These are phyloP conservation scores for Stegophylla sp. DNA, from an alignment of 2,888 invertebrate genomes.

Conservation along the genomic window DNA sequence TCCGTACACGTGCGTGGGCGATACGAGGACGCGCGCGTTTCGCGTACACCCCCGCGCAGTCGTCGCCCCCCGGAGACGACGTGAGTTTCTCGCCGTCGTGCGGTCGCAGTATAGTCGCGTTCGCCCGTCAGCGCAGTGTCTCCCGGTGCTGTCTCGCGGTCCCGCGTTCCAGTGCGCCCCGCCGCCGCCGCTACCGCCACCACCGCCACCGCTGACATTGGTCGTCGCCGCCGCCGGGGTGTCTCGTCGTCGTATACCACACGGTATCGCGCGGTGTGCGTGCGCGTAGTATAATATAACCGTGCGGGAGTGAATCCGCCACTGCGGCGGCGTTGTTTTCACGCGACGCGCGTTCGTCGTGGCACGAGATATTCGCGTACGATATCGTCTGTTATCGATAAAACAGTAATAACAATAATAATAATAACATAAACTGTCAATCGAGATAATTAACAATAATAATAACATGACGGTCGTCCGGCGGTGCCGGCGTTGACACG, in stretches of 20 bases:
- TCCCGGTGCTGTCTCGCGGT: background rate
- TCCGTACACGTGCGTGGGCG: constrained; percentile 58
- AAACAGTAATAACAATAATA: background rate
- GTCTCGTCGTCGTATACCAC: background rate
- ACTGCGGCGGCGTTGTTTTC: background rate
- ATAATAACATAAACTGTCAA: background rate
- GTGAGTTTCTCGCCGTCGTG: background rate
- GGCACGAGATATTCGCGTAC: background rate
- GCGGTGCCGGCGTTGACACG: constrained; percentile 5
- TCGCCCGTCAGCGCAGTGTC: background rate
- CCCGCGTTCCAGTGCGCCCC: background rate
- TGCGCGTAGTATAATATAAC: too few relatives aligned
- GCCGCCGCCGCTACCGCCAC: background rate
- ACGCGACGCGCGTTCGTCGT: background rate
- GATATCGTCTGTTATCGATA: background rate
- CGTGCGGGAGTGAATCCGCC: background rate
- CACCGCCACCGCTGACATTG: background rate
- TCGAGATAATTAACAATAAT: background rate
- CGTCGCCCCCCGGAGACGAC: background rate
- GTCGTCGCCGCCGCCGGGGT: background rate
- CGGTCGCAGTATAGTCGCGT: background rate
- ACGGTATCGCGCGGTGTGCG: background rate
- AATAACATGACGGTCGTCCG: constrained; percentile 8
- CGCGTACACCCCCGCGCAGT: background rate
- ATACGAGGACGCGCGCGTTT: constrained; percentile 29